Evolutionary conservation across 2,797 vertebrate genomes (phyloP), one percentile per base, ranked within the genome.

Genomic region (Gouania willdenowi): DNA sequence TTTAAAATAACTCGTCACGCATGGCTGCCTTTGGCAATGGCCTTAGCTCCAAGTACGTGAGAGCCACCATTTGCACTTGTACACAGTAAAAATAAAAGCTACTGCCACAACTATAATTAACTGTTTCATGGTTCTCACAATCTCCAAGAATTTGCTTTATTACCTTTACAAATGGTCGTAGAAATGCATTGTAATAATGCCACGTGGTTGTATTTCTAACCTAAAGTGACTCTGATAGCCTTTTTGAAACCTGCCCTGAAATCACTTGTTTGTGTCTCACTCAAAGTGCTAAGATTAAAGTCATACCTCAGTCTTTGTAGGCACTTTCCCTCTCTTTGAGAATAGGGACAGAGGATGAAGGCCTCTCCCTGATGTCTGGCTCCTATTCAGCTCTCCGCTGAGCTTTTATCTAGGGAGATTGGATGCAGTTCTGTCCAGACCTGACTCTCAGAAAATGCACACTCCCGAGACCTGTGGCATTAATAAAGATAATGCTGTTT

Each of bases 351-450:
- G 66, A 64, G 71, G 81, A 79, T 82, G 69, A 78, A 80, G 79
- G 71, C 55, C 50, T 16, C 47, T 59, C 50, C 33, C 12, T 39
- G 42, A 63, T 30, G 63, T 74, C 65, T 56, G 67, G 62, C 77
- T 57, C 65, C 48, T 68, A 51, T 52, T 48, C 71, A 47, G 54
- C 67, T 51, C 75, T 77, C 63, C 17, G 8, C 68, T 58, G 66
- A 48, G 81, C 88, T 90, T 90, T 90, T 88, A 90, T 90, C 88
- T 90, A 68, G 53, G 52, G 66, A 79, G 72, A 82, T 83, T 77
- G 79, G 64, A 56, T 41, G 64, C 71, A 49, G 66, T 70, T 73
- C 75, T 53, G 56, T 59, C 67, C 64, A 50, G 69, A 50, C 63
- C 44, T 16, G 19, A 46, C 72, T 65, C 58, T 53, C 38, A 3